These are phyloP conservation scores for Zaprionus lachaisei DNA, from an alignment of 1,140 invertebrate genomes.

Conservation along the genomic window DNA sequence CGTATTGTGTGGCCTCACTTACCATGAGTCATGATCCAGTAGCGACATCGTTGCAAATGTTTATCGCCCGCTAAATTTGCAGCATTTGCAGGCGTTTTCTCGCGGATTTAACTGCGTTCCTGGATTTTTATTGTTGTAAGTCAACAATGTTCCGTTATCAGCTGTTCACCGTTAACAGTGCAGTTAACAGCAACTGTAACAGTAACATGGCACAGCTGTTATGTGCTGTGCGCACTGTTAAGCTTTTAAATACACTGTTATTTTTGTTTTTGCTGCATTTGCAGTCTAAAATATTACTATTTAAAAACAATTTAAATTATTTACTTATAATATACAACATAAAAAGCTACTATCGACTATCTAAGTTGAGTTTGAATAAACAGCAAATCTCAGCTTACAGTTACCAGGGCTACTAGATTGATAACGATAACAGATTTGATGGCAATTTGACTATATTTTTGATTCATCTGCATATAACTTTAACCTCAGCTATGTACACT, in stretches of 20 bases:
- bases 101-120: constrained; percentile 26
- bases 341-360: not conserved
- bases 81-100: constrained; percentile 35
- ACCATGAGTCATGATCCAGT: constrained; percentile 83
- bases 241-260: not conserved
- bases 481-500: too few relatives aligned
- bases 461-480: not conserved
- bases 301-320: too few relatives aligned
- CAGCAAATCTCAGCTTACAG: not conserved
- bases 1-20: not conserved
- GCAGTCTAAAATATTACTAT: too few relatives aligned
- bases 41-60: constrained; percentile 60
- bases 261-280: too few relatives aligned
- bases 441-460: not conserved
- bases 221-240: not conserved
- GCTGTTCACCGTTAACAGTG: constrained; percentile 6
- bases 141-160: not conserved
- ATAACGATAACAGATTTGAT: not conserved
- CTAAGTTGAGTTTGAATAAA: not conserved
- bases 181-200: not conserved
- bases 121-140: constrained; percentile 24
- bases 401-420: not conserved
- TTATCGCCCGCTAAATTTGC: constrained; percentile 22
- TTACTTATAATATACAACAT: not conserved
- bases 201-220: not conserved